Base-by-base conservation (phyloP, 1,140 invertebrate genomes). In the Aricia agestis region DNA sequence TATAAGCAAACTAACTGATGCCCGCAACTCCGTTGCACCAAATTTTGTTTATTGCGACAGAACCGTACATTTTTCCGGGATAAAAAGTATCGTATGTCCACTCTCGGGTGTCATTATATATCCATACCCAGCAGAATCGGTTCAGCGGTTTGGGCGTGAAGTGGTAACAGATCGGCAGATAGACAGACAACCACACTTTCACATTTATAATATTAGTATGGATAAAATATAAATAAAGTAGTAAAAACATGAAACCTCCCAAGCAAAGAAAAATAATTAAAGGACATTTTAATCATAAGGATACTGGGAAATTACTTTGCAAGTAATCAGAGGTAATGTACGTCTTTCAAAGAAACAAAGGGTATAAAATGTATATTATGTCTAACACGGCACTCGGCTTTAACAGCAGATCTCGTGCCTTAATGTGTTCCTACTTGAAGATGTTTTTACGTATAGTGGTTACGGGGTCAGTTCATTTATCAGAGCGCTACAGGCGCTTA, bases 381-480 rank as follows among this genome's bases (percentile, higher is more conserved):
- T 58, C 1, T 17, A n/a, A 57, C n/a, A 15, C n/a, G n/a, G 52
- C 13, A 58, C 58, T 10, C 7, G 58, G 58, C 58, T 59, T 19
- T 63, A 63, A 63, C 59, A 18, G 59, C 9, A 63, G 19, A 63
- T 63, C 17, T 17, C 19, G 59, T 19, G 36, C 36, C 36, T 36
- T 36, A 63, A 19, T 63, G 59, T 63, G 59, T 63, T 19, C 19
- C 17, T 63, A 63, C 59, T 19, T 63, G 18, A 11, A 25, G 59
- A 52, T 52, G 45, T 52, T 63, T 63, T 19, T 63, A 63, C 59
- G 59, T 63, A 59, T 59, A 11, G 59, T 63, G 59, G 18, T 63
- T 63, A 63, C 59, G 59, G 18, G 59, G 59, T 63, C 59, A 63
- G 59, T 63, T 63, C 19, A 63, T 63, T 63, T 63, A 63, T 63